Evolutionary conservation across 2,113 vertebrate species (phyloP).

Genomic region (Piaya cayana): DNA sequence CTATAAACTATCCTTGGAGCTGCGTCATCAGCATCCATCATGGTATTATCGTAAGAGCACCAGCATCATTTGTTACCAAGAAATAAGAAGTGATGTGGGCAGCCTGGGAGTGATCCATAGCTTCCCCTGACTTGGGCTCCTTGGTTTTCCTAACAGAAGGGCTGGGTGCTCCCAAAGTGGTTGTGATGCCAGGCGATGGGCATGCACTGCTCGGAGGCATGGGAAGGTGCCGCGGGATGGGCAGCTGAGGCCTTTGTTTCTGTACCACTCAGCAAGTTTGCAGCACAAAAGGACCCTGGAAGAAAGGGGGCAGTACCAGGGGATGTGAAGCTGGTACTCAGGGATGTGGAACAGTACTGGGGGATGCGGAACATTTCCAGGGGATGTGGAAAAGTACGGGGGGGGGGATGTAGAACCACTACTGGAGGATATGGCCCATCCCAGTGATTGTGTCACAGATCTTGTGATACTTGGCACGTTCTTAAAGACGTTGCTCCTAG

Average conservation of each 20-base stretch:
- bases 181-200: background rate
- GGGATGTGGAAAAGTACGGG: background rate
- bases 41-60: background rate
- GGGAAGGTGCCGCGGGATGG: fast-evolving
- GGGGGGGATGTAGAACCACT: background rate
- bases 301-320: background rate
- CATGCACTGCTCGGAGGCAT: fast-evolving
- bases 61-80: background rate
- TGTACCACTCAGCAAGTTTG: background rate
- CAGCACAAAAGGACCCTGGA: background rate
- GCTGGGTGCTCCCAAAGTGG: fast-evolving
- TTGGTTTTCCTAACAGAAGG: background rate
- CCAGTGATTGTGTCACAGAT: slow-evolving; percentile 17
- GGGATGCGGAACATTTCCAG: background rate
- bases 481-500: slow-evolving; percentile 36
- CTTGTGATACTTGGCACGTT: slow-evolving; percentile 37
- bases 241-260: background rate
- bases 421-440: background rate
- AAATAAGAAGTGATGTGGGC: fast-evolving
- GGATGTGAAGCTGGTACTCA: no score
- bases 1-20: background rate
- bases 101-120: fast-evolving
- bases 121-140: background rate
- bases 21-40: background rate
- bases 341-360: no score